These are phyloP conservation scores for Chorisops tibialis DNA, from an alignment of 2,888 invertebrate genomes.

Conservation along the genomic window DNA sequence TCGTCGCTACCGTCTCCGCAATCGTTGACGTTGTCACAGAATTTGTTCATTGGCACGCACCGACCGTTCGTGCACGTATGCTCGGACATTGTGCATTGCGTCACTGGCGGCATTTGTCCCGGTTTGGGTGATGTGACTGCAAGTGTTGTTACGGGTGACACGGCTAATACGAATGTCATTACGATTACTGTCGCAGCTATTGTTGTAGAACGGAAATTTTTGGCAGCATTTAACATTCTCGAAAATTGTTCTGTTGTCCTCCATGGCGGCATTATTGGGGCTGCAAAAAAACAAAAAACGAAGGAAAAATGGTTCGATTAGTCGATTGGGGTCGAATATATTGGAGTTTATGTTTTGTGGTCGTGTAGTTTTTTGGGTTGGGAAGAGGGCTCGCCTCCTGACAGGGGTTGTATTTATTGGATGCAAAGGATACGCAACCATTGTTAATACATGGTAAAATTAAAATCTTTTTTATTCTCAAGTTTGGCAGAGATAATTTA, in stretches of 20 bases:
- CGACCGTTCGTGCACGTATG: slow-evolving; percentile 51
- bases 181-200: slow-evolving; percentile 33
- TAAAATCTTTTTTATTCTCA: too few species aligned
- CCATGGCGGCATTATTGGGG: slow-evolving; percentile 50
- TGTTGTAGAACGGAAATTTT: slow-evolving; percentile 37
- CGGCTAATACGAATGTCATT: slow-evolving; percentile 38
- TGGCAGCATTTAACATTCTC: slow-evolving; percentile 19
- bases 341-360: too few species aligned
- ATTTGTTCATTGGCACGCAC: slow-evolving; percentile 63
- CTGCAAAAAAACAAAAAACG: slow-evolving; percentile 37
- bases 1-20: slow-evolving; percentile 80
- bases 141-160: slow-evolving; percentile 22
- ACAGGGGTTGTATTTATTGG: too few species aligned
- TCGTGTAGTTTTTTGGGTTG: too few species aligned
- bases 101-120: slow-evolving; percentile 36
- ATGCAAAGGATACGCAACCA: too few species aligned
- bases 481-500: too few species aligned
- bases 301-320: slow-evolving; percentile 10
- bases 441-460: too few species aligned
- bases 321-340: too few species aligned
- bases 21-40: slow-evolving; percentile 75
- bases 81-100: slow-evolving; percentile 48
- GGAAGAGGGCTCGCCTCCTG: too few species aligned
- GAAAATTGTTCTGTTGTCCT: slow-evolving; percentile 43
- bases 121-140: slow-evolving; percentile 28